These are phyloP conservation scores for Microchrysa polita DNA, from an alignment of 2,888 invertebrate species.

Conservation along the genomic window DNA sequence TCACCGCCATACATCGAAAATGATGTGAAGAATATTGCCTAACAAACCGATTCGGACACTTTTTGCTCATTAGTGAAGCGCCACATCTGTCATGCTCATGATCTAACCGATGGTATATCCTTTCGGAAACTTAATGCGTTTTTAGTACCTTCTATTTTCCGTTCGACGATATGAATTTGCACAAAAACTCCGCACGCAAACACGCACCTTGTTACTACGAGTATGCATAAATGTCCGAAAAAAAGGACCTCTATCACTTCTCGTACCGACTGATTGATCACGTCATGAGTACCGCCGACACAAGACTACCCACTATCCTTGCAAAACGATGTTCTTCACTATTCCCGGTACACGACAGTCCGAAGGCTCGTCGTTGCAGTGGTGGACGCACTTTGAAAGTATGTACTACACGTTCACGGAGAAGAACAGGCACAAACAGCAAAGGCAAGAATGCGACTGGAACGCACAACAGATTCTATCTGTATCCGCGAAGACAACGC, in stretches of 20 bases:
- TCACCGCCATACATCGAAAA: background rate
- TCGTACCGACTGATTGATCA: background rate
- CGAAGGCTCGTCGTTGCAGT: constrained; percentile 8
- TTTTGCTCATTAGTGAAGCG: no score
- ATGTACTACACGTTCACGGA: constrained; percentile 6
- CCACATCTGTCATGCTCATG: no score
- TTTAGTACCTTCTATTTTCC: background rate
- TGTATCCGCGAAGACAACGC: constrained; percentile 12
- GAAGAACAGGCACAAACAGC: constrained; percentile 34
- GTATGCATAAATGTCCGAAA: background rate
- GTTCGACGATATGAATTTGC: background rate
- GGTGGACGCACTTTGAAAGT: constrained; percentile 10
- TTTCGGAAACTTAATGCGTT: background rate
- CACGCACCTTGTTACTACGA: constrained; percentile 10
- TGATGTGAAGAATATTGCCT: constrained; percentile 12
- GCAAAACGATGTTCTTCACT: no score
- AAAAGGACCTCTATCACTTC: background rate
- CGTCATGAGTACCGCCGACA: no score
- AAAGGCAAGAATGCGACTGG: constrained; percentile 36
- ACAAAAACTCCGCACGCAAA: constrained; percentile 14
- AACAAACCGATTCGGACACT: background rate
- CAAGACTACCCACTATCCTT: no score
- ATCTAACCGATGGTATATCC: no score
- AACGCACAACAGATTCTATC: background rate
- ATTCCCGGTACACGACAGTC: background rate